A percentile compares a stretch with the other conserved stretches of the same genome.
These are phyloP conservation scores for Semibalanus balanoides DNA, from an alignment of 1,140 invertebrate species.

Conservation along the genomic window DNA sequence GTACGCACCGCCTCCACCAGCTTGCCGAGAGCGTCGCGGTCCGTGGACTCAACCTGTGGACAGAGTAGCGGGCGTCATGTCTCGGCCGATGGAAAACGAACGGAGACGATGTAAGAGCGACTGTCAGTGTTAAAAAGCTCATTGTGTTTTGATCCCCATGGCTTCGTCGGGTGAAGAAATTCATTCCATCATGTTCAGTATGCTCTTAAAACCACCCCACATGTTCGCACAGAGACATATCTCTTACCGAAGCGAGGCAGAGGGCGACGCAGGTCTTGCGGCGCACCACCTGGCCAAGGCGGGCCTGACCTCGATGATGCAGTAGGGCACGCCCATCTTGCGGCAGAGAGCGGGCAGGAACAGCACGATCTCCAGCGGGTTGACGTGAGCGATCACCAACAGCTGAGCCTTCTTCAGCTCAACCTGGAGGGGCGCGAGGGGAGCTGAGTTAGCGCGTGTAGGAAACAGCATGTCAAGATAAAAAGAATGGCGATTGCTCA, in stretches of 20 bases:
- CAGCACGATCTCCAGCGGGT: slow-evolving; percentile 96
- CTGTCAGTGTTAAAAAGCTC: slow-evolving; percentile 9
- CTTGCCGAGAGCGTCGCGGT: slow-evolving; percentile 72
- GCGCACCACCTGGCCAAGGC: slow-evolving; percentile 81
- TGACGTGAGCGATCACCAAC: slow-evolving; percentile 96
- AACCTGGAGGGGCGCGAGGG: slow-evolving; percentile 33
- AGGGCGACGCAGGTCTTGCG: slow-evolving; percentile 78
- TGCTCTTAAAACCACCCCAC: no score
- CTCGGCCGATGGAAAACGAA: no score
- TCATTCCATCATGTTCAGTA: slow-evolving; percentile 5
- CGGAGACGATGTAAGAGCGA: no score
- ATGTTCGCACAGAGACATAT: no score
- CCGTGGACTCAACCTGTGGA: slow-evolving; percentile 57
- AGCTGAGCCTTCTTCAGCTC: slow-evolving; percentile 98
- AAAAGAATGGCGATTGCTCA: no score
- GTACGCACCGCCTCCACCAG: slow-evolving; percentile 90
- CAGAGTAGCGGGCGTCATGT: no score
- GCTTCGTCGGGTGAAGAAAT: slow-evolving; percentile 21
- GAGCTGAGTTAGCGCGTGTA: no score
- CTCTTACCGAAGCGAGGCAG: slow-evolving; percentile 52
- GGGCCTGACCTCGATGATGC: slow-evolving; percentile 92
- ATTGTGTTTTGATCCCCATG: slow-evolving; percentile 9
- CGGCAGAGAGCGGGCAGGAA: slow-evolving; percentile 95
- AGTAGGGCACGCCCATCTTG: slow-evolving; percentile 99
- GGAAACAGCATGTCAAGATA: no score